These are phyloP conservation scores for Polymixis flavicincta DNA, from an alignment of 2,888 invertebrate genomes.

Conservation along the genomic window DNA sequence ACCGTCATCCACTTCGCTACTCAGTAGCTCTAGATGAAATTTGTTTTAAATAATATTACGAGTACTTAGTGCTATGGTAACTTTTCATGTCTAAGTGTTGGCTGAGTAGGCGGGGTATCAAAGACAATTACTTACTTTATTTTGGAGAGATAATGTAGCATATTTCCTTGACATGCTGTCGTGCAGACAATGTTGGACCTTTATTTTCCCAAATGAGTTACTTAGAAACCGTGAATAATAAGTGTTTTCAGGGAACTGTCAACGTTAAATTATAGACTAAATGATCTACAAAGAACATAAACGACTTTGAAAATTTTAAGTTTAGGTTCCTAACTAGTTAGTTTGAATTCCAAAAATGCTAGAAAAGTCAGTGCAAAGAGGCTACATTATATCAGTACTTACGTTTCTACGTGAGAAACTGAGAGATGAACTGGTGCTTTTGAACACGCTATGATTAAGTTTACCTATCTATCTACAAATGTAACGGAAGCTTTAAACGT, in stretches of 20 bases:
- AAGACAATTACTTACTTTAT: slow-evolving; percentile 7
- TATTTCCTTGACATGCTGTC: background rate
- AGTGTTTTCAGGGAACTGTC: background rate
- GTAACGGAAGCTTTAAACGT: too few species aligned
- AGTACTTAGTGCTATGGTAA: background rate
- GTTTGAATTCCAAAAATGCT: too few species aligned
- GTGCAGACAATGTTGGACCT: background rate
- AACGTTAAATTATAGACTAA: background rate
- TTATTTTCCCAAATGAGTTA: background rate
- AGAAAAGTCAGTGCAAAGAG: too few species aligned
- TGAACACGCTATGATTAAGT: too few species aligned
- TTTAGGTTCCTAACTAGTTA: background rate
- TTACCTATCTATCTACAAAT: too few species aligned
- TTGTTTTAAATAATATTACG: background rate
- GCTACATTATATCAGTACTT: too few species aligned
- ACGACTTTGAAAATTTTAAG: background rate
- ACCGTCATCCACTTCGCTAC: background rate
- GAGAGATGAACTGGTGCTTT: too few species aligned
- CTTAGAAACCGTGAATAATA: background rate
- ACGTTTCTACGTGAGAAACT: too few species aligned
- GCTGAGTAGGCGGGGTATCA: background rate
- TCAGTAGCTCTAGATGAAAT: background rate
- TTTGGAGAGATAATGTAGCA: background rate
- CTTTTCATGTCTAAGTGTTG: background rate
- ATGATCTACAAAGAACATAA: background rate